Base-by-base conservation (phyloP, 2,888 invertebrate species). In the Dromius quadrimaculatus region DNA sequence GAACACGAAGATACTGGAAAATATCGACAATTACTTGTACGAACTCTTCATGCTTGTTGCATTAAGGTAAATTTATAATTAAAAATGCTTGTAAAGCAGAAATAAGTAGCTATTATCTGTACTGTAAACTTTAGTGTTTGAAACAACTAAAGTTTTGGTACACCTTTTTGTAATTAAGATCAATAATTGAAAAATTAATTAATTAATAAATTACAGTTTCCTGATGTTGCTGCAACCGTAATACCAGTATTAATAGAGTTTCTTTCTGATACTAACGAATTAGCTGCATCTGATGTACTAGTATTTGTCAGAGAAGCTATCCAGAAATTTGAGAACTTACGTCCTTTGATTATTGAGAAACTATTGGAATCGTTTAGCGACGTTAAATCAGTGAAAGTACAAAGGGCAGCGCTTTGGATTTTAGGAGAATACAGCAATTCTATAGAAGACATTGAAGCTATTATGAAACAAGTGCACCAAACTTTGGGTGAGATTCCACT, bases 251-350 rank as follows among this genome's bases (percentile, higher is more conserved):
- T 99, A 76, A 90, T 95, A 77, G 98, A 98, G 81, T 94, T 98
- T 84, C 85, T 98, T 23, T 92, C 93, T 0, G 95, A 95, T 79
- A 92, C 90, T 68, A 92, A 92, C 80, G 94, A 95, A 81, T 84
- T 92, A 65, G 98, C 97, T 19, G 97, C 99, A 0, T 88, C 90
- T 0, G 98, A 98, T 84, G 98, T 99, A 9, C 85, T 99, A 73
- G 89, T 96, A 69, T 98, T 99, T 84, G 90, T 98, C 59, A 87
- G 98, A 19, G 95, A 98, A 82, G 98, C 98, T n/a, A 92, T 99
- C 75, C 95, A 97, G 80, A 90, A 94, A 80, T 96, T 96, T 84
- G 91, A 93, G 22, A 86, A 90, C 74, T 85, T 98, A 11, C 86
- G 93, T 71, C 87, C 90, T 0, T 85, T 93, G 0, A 94, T 99